Evolutionary conservation across 2,888 invertebrate genomes (phyloP).

Genomic region (Phorcus lineatus): DNA sequence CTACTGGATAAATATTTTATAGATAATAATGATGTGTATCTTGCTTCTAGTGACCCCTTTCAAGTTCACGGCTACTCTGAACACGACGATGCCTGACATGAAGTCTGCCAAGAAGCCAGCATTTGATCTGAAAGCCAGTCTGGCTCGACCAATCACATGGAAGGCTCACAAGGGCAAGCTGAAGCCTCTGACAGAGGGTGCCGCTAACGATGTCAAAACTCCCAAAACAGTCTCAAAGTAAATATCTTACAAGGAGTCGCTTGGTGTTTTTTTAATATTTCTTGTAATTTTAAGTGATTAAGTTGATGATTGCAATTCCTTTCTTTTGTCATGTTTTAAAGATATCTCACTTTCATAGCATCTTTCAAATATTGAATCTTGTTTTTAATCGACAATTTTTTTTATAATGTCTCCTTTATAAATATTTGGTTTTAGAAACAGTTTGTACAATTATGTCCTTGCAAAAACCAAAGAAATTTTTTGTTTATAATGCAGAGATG

Average conservation of each 20-base stretch:
- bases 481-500: constrained; percentile 38
- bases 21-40: background rate
- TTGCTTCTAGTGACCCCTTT: constrained; percentile 57
- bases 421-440: no score
- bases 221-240: background rate
- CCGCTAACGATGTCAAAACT: background rate
- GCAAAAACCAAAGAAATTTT: no score
- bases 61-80: constrained; percentile 55
- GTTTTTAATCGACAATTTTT: no score
- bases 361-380: no score
- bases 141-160: constrained; percentile 69
- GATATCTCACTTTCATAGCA: no score
- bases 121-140: constrained; percentile 70
- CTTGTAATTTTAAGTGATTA: background rate
- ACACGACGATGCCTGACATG: constrained; percentile 32
- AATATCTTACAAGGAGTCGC: background rate
- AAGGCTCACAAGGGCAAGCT: constrained; percentile 70
- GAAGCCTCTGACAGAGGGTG: constrained; percentile 48
- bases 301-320: no score
- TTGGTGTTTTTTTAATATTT: no score
- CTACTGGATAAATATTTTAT: no score
- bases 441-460: no score
- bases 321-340: no score
- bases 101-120: constrained; percentile 50
- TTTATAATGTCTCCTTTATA: no score